Evolutionary conservation across 1,140 invertebrate genomes (phyloP).

Genomic region (Acarapis woodi): DNA sequence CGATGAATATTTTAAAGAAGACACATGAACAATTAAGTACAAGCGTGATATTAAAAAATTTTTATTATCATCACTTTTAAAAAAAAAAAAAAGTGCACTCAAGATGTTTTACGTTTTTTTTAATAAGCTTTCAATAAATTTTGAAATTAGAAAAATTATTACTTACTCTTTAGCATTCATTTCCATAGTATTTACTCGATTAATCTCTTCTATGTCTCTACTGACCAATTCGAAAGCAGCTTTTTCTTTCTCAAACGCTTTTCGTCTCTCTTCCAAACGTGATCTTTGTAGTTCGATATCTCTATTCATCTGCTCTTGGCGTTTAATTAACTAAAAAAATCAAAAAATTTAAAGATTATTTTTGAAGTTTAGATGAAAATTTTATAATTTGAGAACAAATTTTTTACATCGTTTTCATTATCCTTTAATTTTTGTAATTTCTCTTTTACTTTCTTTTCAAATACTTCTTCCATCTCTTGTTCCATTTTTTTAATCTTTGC

Average conservation of each 20-base stretch:
- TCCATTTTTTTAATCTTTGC: constrained; percentile 89
- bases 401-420: constrained; percentile 29
- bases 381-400: too few species aligned
- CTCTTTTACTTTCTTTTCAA: constrained; percentile 61
- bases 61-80: too few species aligned
- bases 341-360: neutral
- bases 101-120: too few species aligned
- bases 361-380: neutral
- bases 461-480: constrained; percentile 77
- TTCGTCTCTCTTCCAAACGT: constrained; percentile 62
- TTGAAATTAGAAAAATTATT: too few species aligned
- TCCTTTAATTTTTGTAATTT: constrained; percentile 78
- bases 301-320: constrained; percentile 35
- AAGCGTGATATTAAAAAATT: too few species aligned
- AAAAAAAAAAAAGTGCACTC: too few species aligned
- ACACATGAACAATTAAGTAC: too few species aligned
- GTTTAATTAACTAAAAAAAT: constrained; percentile 26
- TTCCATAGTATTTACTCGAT: constrained; percentile 12
- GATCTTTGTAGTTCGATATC: constrained; percentile 54
- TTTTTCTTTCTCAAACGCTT: constrained; percentile 57
- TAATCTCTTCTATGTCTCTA: constrained; percentile 13
- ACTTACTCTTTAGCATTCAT: constrained; percentile 14
- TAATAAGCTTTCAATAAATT: too few species aligned
- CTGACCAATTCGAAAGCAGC: constrained; percentile 13
- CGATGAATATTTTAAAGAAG: too few species aligned